Evolutionary conservation across 1,140 invertebrate species (phyloP), one percentile per base, ranked within the genome.

Genomic region (Euwallacea similis): DNA sequence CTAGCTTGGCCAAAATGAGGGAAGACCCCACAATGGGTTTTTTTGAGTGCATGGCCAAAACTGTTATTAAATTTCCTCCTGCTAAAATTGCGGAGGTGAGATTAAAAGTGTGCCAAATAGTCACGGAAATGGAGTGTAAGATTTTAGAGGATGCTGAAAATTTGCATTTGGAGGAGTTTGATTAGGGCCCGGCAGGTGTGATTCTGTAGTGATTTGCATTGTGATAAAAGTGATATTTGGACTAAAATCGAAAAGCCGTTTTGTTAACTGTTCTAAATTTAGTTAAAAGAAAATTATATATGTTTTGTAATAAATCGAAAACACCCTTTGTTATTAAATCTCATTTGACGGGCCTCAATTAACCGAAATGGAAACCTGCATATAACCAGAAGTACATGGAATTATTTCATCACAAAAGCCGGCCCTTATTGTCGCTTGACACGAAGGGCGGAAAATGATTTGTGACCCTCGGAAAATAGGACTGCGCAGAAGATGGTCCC

Each of bases 11-110:
- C n/a, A 66, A 54, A 33, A 13, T 15, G 7, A 66, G 50, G 13
- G 47, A 73, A 2, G 41, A 76, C 63, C 73, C 73, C 2, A 65
- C 70, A 41, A 59, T 59, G 59, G 33, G 56, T n/a, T 76, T 76
- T 69, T 75, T 76, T 42, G 75, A 69, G 6, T 73, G 75, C 55
- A 75, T 76, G 67, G 75, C 73, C 1, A 69, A 71, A 54, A 76
- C 73, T 7, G 75, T 76, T 0, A 68, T 76, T 47, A 46, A 13
- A 41, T 75, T 75, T 67, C 71, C 71, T 13, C 56, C 73, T 7
- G 65, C 59, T n/a, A 13, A 66, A 59, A 69, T 64, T 10, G 73
- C 73, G 13, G 73, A 74, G 43, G 69, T 67, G 0, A 74, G 68
- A 42, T 42, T 74, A 7, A 74, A 74, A 53, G 64, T 74, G 42